These are phyloP conservation scores for Tetrapedia diversipes DNA, from an alignment of 2,888 invertebrate species.

Conservation along the genomic window DNA sequence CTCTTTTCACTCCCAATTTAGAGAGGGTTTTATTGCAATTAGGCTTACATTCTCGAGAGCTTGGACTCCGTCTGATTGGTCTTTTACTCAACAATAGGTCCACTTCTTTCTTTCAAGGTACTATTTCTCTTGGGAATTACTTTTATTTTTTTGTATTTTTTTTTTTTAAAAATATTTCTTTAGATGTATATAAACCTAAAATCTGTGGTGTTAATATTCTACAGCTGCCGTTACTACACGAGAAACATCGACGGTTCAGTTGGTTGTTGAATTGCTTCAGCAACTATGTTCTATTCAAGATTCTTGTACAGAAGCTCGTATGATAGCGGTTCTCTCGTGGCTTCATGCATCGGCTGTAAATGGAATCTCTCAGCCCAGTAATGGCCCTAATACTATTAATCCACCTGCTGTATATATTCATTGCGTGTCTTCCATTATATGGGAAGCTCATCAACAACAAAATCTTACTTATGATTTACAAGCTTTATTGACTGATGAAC, in stretches of 20 bases:
- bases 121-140: constrained; percentile 25
- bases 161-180: not conserved
- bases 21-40: constrained; percentile 89
- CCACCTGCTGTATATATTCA: constrained; percentile 87
- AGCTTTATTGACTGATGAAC: constrained; percentile 88
- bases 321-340: constrained; percentile 90
- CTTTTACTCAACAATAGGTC: constrained; percentile 85
- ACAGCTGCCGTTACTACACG: constrained; percentile 72
- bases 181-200: not conserved
- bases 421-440: constrained; percentile 92
- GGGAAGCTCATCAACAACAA: constrained; percentile 87
- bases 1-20: constrained; percentile 86
- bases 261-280: constrained; percentile 91
- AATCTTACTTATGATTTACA: constrained; percentile 87
- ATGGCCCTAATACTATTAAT: constrained; percentile 69
- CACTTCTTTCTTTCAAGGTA: constrained; percentile 77
- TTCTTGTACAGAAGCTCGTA: constrained; percentile 85
- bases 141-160: constrained; percentile 12
- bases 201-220: not conserved
- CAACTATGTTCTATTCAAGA: constrained; percentile 89
- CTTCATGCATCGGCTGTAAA: constrained; percentile 85
- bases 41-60: constrained; percentile 86
- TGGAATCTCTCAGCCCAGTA: constrained; percentile 78
- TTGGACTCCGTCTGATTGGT: constrained; percentile 85
- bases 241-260: constrained; percentile 83